Percentiles rank a stretch among this genome's conserved stretches.
Evolutionary conservation across 2,113 vertebrate genomes (phyloP).

Genomic region (Nothoprocta pentlandii): DNA sequence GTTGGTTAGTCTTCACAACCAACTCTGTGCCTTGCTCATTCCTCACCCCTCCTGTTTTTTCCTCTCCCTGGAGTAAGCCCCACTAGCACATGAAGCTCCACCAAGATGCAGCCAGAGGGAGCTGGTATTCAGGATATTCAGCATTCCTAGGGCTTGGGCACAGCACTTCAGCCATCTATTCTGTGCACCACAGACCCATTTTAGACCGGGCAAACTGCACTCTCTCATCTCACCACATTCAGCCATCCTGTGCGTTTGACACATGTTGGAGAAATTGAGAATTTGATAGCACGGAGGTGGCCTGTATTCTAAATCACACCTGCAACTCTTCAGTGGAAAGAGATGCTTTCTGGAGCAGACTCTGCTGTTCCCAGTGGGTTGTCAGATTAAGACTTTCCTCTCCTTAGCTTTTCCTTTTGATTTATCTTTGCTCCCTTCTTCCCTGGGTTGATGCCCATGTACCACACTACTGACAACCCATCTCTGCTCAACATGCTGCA

Average conservation of each 20-base stretch:
- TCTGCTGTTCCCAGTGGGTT: accelerated
- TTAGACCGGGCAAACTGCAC: not conserved
- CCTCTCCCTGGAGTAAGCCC: not conserved
- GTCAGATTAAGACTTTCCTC: not conserved
- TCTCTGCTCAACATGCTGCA: not conserved
- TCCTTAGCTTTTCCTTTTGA: not conserved
- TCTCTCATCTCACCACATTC: not conserved
- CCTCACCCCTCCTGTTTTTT: not conserved
- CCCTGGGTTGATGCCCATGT: too few species aligned
- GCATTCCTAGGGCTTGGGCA: not conserved
- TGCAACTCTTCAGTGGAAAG: not conserved
- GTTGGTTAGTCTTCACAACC: not conserved
- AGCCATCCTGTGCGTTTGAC: too few species aligned
- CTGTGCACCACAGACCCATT: too few species aligned
- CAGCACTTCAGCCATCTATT: not conserved
- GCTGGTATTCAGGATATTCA: conserved; percentile 45
- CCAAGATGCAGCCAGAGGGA: conserved; percentile 55
- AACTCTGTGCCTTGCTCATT: accelerated
- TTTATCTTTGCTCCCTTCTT: not conserved
- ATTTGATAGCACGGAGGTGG: not conserved
- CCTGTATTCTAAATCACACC: not conserved
- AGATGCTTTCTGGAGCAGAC: not conserved
- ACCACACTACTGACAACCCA: too few species aligned
- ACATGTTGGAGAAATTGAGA: not conserved
- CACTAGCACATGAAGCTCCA: not conserved